Evolutionary conservation across 2,888 invertebrate genomes (phyloP), one percentile per base, ranked within the genome.

Genomic region (Tenthredo scrophulariae): DNA sequence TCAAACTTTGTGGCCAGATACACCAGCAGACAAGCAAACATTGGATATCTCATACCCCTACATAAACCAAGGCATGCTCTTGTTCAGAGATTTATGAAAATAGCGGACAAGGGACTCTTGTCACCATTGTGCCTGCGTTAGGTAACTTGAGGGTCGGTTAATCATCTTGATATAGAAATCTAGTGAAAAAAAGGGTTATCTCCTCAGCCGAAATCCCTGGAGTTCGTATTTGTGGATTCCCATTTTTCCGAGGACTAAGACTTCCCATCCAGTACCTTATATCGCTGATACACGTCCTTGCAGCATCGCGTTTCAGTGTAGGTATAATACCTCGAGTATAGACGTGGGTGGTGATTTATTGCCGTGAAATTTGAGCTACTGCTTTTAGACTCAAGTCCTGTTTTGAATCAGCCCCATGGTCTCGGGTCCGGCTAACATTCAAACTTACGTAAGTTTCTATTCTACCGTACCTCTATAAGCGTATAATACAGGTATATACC

Each of bases 51-150:
- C 90, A 90, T 88, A 89, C 84, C 86, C 86, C 74, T 85, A 88
- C 91, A 90, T 90, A 90, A 89, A 82, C 84, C 54, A 54, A 85
- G 79, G 84, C 83, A 86, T 86, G 87, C 86, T 87, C 88, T 88
- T 89, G 90, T 89, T 89, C 88, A 86, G 86, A 90, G 90, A 91
- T 91, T 91, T 91, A 91, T 91, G 89, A 86, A 87, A 86, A 84
- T 87, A 87, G 87, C 50, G 84, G 80, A 75, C 70, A 77, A 75
- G 26, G 13, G 40, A 26, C 62, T 87, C 88, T 89, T 89, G 89
- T 90, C 89, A 86, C 88, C 88, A 90, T 90, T 91, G 90, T 90
- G 88, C 87, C 86, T 86, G 88, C 89, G 90, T 90, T 91, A 89
- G 89, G 89, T 90, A 90, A 90, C 89, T 85, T 86, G 87, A 85